Conservation (phyloP, 2,113 vertebrate species). For the Heloderma charlesbogerti region DNA sequence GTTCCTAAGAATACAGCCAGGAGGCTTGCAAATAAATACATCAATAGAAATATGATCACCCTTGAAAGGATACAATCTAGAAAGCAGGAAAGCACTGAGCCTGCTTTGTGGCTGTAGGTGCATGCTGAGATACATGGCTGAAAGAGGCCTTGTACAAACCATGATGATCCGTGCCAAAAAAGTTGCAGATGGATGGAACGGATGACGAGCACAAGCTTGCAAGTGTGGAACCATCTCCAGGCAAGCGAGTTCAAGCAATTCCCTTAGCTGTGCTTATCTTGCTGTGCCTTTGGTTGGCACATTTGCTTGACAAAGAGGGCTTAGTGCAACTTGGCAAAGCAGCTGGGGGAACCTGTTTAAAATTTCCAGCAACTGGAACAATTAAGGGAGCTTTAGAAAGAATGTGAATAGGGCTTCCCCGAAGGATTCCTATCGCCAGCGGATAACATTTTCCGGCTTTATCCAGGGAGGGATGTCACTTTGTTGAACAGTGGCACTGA, state of each 20-base stretch:
- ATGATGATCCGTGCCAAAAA: constrained; percentile 27
- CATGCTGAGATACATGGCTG: constrained; percentile 30
- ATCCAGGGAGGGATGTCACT: constrained; percentile 69
- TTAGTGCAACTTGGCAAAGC: constrained; percentile 61
- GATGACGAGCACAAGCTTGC: neutral
- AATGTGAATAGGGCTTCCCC: constrained; percentile 64
- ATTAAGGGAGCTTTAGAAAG: constrained; percentile 61
- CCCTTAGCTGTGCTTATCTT: constrained; percentile 73
- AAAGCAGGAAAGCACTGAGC: neutral
- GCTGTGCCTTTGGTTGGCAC: constrained; percentile 65
- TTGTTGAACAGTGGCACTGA: constrained; percentile 63
- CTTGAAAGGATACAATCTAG: neutral
- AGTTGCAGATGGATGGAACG: constrained; percentile 24
- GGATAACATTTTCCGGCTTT: constrained; percentile 72
- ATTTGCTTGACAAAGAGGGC: constrained; percentile 71
- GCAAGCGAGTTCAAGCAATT: constrained; percentile 58
- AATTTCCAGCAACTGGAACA: constrained; percentile 70
- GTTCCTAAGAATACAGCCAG: neutral
- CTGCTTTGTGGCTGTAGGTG: neutral
- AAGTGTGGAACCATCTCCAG: neutral
- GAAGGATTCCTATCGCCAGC: constrained; percentile 70
- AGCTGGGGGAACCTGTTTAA: constrained; percentile 57
- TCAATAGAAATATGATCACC: neutral
- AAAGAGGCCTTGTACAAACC: constrained; percentile 21
- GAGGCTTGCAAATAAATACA: neutral